Base-by-base conservation (phyloP, 2,888 invertebrate genomes). In the Aromia moschata region DNA sequence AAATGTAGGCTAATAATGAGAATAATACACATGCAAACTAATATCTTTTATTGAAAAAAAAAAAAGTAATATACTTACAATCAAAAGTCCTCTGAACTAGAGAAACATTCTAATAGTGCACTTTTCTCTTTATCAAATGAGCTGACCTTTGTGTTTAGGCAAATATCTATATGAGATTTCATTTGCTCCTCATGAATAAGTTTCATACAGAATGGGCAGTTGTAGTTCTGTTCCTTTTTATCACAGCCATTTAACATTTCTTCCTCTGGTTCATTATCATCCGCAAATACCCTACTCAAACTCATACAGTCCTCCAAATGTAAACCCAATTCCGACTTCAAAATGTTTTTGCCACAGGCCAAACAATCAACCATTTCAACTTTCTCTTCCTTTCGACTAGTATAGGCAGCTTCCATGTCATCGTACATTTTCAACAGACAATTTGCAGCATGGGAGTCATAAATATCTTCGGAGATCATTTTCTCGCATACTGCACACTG, bases 181-280 rank as follows among this genome's bases (percentile, higher is more conserved):
- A 89, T 89, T 17, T 81, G 77, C 17, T 62, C 69, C 67, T 83
- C 80, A 65, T 82, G 79, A 36, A 87, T 70, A 76, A 86, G 79
- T 61, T 80, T 64, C 70, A 85, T 81, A 69, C 89, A 89, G 71
- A 86, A 83, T 0, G 89, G 89, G 69, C 89, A 89, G 68, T 85
- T 85, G 38, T 82, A 74, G 1, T 76, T 56, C 45, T 54, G 60
- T 40, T 76, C 73, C 56, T 77, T 76, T 47, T 78, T 77, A 31
- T 57, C 49, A 51, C 60, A 5, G 9, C 7, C n/a, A 30, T 10
- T 40, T 5, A 14, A 30, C 15, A 3, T 65, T 18, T 53, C 58
- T 17, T 70, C 69, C 15, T 36, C 45, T 12, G 60, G 63, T 43
- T 63, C 65, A 33, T 69, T 67, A 41, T 70, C 74, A 41, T 77